Evolutionary conservation across 2,888 invertebrate genomes (phyloP), one percentile per base, ranked within the genome.

Genomic region (Sesamia inferens): DNA sequence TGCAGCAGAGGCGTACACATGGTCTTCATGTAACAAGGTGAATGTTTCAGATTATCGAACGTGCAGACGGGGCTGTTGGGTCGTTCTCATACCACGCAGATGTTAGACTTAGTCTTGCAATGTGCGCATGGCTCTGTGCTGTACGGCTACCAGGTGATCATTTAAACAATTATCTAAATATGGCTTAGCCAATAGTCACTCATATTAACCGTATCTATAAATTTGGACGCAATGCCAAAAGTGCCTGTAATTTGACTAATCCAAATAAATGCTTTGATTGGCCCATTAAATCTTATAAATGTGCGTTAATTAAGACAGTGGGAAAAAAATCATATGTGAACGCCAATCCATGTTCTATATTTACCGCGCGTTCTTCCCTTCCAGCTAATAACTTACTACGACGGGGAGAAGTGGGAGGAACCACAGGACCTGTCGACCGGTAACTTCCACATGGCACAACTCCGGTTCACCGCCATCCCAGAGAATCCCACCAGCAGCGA

Each of bases 321-420:
- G 39, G 39, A 7, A 4, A 39, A 39, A 39, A 39, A 39, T 39
- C 39, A 39, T 39, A 39, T 39, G 39, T 39, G 5, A 39, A 6
- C 7, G 39, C 39, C 39, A 39, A 39, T 39, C 39, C 5, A 39
- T 39, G 5, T 39, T 39, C 4, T 5, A 39, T 39, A 39, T 39
- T 31, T 31, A n/a, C n/a, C n/a, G n/a, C n/a, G n/a, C n/a, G 42
- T 22, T 57, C 51, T 59, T 22, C 5, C 11, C 7, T 88, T 83
- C 7, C 79, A 94, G 94, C 87, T 94, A 39, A 88, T 90, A 67
- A 91, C 93, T 0, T 88, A 89, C 64, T 94, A 92, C 79, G 84
- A 89, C 0, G 89, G 88, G 5, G 92, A 95, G 68, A 90, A 92
- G 24, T 90, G 88, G 81, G 74, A 89, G 31, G 79, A 88, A 16